Conservation (phyloP, 2,888 invertebrate genomes). For the Euphydryas editha region DNA sequence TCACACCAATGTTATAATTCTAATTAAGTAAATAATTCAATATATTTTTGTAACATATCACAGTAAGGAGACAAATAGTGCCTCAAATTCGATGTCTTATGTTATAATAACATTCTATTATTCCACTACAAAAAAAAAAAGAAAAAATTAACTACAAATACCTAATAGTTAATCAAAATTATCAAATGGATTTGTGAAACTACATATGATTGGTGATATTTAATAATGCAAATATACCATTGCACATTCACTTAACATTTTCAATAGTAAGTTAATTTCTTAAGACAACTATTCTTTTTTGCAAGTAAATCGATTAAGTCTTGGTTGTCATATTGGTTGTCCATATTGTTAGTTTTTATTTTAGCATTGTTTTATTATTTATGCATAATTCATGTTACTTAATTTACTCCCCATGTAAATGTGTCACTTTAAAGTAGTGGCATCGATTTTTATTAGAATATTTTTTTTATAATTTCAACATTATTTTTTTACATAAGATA, state of each 20-base stretch:
- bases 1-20: slow-evolving; percentile 22
- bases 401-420: slow-evolving; percentile 43
- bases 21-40: slow-evolving; percentile 18
- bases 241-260: slow-evolving; percentile 4
- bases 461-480: slow-evolving; percentile 44
- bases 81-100: neutral
- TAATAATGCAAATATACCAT: neutral
- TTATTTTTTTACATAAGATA: slow-evolving; percentile 53
- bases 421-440: slow-evolving; percentile 21
- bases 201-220: neutral
- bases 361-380: slow-evolving; percentile 48
- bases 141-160: neutral
- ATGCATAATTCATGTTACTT: slow-evolving; percentile 60
- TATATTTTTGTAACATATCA: slow-evolving; percentile 26
- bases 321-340: no score
- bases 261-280: neutral
- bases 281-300: slow-evolving; percentile 16
- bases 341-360: slow-evolving; percentile 34
- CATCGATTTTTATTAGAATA: slow-evolving; percentile 34
- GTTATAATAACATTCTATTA: neutral
- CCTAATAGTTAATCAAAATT: slow-evolving; percentile 4
- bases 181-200: neutral
- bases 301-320: slow-evolving; percentile 14
- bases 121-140: no score
- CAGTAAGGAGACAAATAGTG: neutral